phyloP scores from a whole-genome alignment of 2,888 invertebrate genomes.

The Papilio protenor region DNA sequence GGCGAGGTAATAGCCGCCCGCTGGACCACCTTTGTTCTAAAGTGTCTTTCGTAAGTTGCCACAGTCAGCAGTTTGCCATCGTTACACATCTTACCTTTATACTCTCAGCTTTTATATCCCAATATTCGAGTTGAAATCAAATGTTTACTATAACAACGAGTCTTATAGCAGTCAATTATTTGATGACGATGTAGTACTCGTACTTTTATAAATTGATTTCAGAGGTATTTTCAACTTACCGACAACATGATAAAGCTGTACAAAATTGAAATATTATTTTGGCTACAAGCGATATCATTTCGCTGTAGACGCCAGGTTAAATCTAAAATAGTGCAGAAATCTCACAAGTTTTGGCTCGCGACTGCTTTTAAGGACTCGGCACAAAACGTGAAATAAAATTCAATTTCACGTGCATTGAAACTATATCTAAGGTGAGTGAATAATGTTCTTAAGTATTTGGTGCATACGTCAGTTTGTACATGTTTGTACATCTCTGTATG shows the following conservation, averaged over 20 bases:
- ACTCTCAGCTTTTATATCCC: background rate
- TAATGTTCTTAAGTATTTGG: background rate
- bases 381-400: constrained; percentile 13
- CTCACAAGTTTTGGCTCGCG: constrained; percentile 9
- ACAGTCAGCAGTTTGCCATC: constrained; percentile 8
- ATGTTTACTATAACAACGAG: background rate
- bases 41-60: background rate
- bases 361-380: background rate
- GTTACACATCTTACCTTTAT: constrained; percentile 17
- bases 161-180: background rate
- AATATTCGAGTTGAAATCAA: background rate
- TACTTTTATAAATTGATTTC: background rate
- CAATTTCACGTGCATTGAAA: constrained; percentile 1
- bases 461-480: background rate
- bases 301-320: constrained; percentile 12
- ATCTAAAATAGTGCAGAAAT: constrained; percentile 19
- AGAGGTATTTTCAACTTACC: background rate
- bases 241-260: background rate
- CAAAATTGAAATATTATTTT: background rate
- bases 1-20: no score
- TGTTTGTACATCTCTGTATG: background rate
- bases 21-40: background rate
- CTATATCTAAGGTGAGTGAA: constrained; percentile 1
- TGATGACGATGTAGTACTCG: background rate
- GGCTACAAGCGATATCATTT: background rate